These are phyloP conservation scores for Cacoxenus indagator DNA, from an alignment of 2,888 invertebrate species.

Conservation along the genomic window DNA sequence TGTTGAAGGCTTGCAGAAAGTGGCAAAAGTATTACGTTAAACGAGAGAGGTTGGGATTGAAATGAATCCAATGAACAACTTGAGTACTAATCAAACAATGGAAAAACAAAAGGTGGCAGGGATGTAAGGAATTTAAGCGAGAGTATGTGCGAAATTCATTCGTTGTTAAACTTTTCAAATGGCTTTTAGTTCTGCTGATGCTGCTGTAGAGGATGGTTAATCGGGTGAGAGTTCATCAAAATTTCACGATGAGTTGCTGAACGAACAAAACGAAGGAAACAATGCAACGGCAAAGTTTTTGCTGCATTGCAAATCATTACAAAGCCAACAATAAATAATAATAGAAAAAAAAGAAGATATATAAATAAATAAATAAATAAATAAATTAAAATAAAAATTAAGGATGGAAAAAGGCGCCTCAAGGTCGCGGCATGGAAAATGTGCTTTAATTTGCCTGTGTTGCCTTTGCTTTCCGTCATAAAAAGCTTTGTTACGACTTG, in stretches of 20 bases:
- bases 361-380: too few relatives aligned
- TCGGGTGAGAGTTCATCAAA: not conserved
- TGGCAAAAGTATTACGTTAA: not conserved
- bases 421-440: constrained; percentile 12
- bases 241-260: not conserved
- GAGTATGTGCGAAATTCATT: not conserved
- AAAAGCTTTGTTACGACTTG: not conserved
- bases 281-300: constrained; percentile 3
- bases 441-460: not conserved
- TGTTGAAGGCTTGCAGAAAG: too few relatives aligned
- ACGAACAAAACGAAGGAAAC: not conserved
- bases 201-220: not conserved
- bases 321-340: too few relatives aligned
- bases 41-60: not conserved
- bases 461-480: too few relatives aligned
- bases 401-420: not conserved
- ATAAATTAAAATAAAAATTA: not conserved
- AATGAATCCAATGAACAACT: constrained; percentile 8
- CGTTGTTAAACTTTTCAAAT: not conserved
- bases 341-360: too few relatives aligned
- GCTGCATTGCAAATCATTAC: not conserved
- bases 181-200: not conserved
- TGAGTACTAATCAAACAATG: not conserved
- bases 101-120: not conserved
- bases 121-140: not conserved